Conservation (phyloP, 2,797 vertebrate species). For the Pyrrhura leucotis region DNA sequence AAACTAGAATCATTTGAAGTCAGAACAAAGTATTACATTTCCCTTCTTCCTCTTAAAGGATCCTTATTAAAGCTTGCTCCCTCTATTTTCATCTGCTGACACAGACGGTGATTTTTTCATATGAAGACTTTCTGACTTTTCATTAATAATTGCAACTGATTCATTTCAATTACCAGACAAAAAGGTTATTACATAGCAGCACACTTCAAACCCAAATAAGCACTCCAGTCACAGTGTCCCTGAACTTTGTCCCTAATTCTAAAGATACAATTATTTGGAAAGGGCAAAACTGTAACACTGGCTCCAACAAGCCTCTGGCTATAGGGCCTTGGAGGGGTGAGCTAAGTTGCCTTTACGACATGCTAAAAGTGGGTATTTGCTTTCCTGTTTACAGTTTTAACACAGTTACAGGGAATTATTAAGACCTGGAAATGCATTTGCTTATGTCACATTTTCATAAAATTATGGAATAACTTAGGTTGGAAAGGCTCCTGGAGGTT, state of each 20-base stretch:
- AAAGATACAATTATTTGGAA: neutral
- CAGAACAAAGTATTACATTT: neutral
- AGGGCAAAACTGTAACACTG: neutral
- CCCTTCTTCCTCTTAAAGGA: neutral
- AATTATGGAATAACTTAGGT: neutral
- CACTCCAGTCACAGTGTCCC: neutral
- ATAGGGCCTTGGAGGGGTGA: slow-evolving; percentile 15
- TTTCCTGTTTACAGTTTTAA: slow-evolving; percentile 32
- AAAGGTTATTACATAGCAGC: neutral
- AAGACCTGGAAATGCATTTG: neutral
- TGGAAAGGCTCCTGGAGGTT: neutral
- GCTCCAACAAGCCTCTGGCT: slow-evolving; percentile 21
- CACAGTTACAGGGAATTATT: neutral
- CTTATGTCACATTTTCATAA: neutral
- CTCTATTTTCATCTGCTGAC: neutral
- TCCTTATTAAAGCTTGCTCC: neutral
- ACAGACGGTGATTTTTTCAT: neutral
- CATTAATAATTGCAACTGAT: neutral
- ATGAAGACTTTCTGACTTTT: neutral
- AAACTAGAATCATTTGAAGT: neutral
- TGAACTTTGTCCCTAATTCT: slow-evolving; percentile 1
- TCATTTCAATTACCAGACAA: neutral
- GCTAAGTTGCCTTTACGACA: neutral
- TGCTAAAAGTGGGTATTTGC: neutral
- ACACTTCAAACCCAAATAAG: neutral